phyloP scores from a whole-genome alignment of 1,140 invertebrate species.

The Atta cephalotes region DNA sequence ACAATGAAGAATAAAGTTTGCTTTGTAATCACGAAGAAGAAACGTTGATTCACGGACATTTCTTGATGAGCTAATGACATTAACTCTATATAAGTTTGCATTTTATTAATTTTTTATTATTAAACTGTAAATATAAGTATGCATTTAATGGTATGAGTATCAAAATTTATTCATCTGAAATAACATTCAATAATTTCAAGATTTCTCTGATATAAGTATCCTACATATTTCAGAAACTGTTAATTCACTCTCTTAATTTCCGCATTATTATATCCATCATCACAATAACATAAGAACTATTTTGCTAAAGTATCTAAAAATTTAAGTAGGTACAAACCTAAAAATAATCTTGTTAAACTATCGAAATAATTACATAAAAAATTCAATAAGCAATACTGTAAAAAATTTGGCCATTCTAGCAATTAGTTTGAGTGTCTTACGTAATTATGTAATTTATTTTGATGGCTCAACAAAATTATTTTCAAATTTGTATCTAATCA shows the following conservation, averaged over 20 bases:
- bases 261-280: not conserved
- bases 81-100: slow-evolving; percentile 1
- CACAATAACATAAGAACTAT: not conserved
- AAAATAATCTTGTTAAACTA: no score
- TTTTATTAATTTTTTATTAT: slow-evolving; percentile 7
- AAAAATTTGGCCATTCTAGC: no score
- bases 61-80: slow-evolving; percentile 3
- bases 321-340: no score
- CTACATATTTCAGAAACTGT: not conserved
- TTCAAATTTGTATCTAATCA: no score
- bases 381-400: no score
- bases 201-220: not conserved
- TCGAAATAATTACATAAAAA: no score
- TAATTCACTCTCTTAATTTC: not conserved
- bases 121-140: no score
- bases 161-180: not conserved
- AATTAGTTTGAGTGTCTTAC: no score
- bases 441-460: no score
- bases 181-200: not conserved
- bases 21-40: not conserved
- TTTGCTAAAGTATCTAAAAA: no score
- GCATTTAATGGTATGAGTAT: no score
- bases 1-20: not conserved
- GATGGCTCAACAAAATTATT: no score
- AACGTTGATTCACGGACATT: not conserved